A percentile compares a stretch with the other conserved stretches of the same genome.
These are phyloP conservation scores for Parazoanthus darwini DNA, from an alignment of 92 coral and sea anemone species.

Conservation along the genomic window DNA sequence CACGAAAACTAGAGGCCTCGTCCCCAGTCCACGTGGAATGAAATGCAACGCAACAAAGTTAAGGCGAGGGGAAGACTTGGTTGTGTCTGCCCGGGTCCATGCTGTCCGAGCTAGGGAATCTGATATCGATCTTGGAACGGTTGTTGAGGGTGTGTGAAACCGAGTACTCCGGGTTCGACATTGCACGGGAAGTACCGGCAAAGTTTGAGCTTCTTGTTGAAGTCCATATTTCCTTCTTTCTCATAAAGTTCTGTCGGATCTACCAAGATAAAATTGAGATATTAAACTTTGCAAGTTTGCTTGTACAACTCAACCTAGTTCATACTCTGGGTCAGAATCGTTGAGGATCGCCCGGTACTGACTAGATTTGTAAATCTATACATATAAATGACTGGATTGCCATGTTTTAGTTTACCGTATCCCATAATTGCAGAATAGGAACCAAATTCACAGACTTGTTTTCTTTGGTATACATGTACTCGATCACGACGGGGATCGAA, in stretches of 20 bases:
- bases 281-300: too few relatives aligned
- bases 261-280: background rate
- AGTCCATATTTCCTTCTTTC: slow-evolving; percentile 44
- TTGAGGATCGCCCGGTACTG: too few relatives aligned
- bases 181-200: slow-evolving; percentile 2
- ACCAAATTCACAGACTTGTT: too few relatives aligned
- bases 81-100: slow-evolving; percentile 4
- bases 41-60: background rate
- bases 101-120: slow-evolving; percentile 29
- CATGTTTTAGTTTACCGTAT: too few relatives aligned
- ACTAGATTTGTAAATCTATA: too few relatives aligned
- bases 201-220: slow-evolving; percentile 37
- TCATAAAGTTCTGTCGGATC: slow-evolving; percentile 32
- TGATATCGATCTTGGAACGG: slow-evolving; percentile 25
- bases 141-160: background rate
- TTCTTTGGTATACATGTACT: too few relatives aligned
- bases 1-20: background rate
- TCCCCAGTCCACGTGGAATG: background rate
- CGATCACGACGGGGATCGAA: too few relatives aligned
- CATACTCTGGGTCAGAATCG: too few relatives aligned
- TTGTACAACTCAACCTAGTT: too few relatives aligned
- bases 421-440: too few relatives aligned
- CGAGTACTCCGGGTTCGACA: slow-evolving; percentile 13
- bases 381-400: too few relatives aligned
- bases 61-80: slow-evolving; percentile 15